Conservation (phyloP, 2,888 invertebrate species). For the Eurytoma adleriae region DNA sequence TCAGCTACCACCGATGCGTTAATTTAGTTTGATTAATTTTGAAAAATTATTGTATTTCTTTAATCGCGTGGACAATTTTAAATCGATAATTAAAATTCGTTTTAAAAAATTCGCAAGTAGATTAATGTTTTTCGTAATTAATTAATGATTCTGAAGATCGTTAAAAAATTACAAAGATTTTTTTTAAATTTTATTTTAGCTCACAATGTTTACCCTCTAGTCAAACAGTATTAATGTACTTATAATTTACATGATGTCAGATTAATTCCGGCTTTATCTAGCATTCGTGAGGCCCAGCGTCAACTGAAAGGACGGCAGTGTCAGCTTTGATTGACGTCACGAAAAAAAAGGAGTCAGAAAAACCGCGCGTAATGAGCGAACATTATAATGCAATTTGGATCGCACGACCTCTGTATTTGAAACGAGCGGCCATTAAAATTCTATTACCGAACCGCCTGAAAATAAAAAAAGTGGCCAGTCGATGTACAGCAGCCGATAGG, state of each 20-base stretch:
- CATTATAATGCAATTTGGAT: constrained; percentile 54
- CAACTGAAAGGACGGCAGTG: constrained; percentile 17
- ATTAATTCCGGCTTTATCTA: background rate
- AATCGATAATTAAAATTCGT: too few relatives aligned
- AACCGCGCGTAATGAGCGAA: constrained; percentile 18
- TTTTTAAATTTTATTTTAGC: too few relatives aligned
- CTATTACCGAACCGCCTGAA: constrained; percentile 30
- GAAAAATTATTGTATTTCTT: too few relatives aligned
- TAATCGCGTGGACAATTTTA: too few relatives aligned
- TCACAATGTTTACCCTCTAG: background rate
- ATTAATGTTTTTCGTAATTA: too few relatives aligned
- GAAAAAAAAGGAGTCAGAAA: constrained; percentile 6
- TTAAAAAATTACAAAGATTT: too few relatives aligned
- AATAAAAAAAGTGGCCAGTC: constrained; percentile 14
- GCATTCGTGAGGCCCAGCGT: background rate
- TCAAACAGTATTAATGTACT: too few relatives aligned
- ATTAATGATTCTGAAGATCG: too few relatives aligned
- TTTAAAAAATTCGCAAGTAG: too few relatives aligned
- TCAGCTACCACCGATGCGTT: too few relatives aligned
- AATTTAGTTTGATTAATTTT: too few relatives aligned
- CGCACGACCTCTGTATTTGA: constrained; percentile 44
- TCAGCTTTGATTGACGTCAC: constrained; percentile 12
- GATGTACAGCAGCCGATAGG: background rate
- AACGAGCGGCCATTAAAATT: constrained; percentile 50
- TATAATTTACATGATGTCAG: background rate